These are phyloP conservation scores for Pseudochromis fuscus DNA, from an alignment of 2,797 vertebrate genomes.

Conservation along the genomic window DNA sequence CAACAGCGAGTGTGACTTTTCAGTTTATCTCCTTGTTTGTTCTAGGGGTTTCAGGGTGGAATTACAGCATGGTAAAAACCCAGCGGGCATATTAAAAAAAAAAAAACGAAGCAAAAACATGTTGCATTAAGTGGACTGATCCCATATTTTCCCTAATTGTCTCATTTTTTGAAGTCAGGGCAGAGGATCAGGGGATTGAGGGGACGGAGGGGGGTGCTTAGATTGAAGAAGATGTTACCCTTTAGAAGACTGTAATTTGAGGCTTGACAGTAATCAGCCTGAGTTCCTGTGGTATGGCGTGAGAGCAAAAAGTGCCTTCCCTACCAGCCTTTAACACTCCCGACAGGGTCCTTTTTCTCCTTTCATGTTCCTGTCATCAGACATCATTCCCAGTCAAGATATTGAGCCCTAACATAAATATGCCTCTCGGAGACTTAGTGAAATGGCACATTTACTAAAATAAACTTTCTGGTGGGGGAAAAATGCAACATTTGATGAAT, in stretches of 20 bases:
- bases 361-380: slow-evolving; percentile 68
- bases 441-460: slow-evolving; percentile 61
- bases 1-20: slow-evolving; percentile 4
- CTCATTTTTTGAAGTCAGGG: slow-evolving; percentile 69
- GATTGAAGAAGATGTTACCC: slow-evolving; percentile 78
- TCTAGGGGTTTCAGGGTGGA: slow-evolving; percentile 50
- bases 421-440: slow-evolving; percentile 52
- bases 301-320: slow-evolving; percentile 70
- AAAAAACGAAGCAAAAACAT: slow-evolving; percentile 60
- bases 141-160: slow-evolving; percentile 78
- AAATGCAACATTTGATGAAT: slow-evolving; percentile 39
- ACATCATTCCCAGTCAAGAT: slow-evolving; percentile 63
- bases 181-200: slow-evolving; percentile 50
- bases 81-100: slow-evolving; percentile 54
- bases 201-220: slow-evolving; percentile 53
- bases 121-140: slow-evolving; percentile 72
- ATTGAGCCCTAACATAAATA: slow-evolving; percentile 63
- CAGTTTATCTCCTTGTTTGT: slow-evolving; percentile 62
- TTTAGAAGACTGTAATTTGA: slow-evolving; percentile 82
- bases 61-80: slow-evolving; percentile 62
- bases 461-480: slow-evolving; percentile 35
- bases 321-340: slow-evolving; percentile 73
- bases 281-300: slow-evolving; percentile 79
- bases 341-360: slow-evolving; percentile 55
- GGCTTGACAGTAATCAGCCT: slow-evolving; percentile 80